phyloP scores from a whole-genome alignment of 2,797 vertebrate genomes.

The Periophthalmus magnuspinnatus region DNA sequence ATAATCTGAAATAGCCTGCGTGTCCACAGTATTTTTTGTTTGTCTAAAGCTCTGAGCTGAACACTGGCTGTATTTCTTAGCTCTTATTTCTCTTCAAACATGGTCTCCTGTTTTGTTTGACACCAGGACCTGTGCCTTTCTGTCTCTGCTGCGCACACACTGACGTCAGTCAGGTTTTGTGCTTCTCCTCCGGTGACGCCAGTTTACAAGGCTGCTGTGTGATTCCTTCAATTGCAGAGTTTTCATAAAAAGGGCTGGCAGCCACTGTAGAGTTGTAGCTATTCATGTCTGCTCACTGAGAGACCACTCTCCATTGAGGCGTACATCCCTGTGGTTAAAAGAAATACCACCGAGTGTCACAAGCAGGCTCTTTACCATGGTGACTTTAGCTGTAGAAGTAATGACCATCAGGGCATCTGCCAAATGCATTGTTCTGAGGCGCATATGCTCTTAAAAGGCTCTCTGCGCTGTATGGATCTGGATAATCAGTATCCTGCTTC shows the following conservation, averaged over 20 bases:
- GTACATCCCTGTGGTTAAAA: slow-evolving; percentile 38
- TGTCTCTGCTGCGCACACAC: slow-evolving; percentile 23
- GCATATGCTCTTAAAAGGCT: slow-evolving; percentile 18
- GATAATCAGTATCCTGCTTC: not conserved
- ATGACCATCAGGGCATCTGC: slow-evolving; percentile 35
- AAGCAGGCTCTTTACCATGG: slow-evolving; percentile 64
- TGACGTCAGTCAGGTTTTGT: slow-evolving; percentile 60
- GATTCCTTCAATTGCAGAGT: slow-evolving; percentile 53
- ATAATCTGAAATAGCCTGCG: not conserved
- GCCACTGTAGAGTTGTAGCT: slow-evolving; percentile 49
- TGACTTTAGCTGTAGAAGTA: slow-evolving; percentile 67
- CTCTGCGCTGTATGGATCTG: slow-evolving; percentile 13
- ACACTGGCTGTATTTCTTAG: slow-evolving; percentile 4
- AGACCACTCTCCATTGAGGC: slow-evolving; percentile 59
- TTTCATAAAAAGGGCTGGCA: slow-evolving; percentile 62
- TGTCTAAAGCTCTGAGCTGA: slow-evolving; percentile 15
- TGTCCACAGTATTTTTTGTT: not conserved
- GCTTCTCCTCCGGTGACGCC: slow-evolving; percentile 47
- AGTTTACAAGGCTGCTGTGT: slow-evolving; percentile 57
- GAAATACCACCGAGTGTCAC: slow-evolving; percentile 36
- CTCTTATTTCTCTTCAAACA: slow-evolving; percentile 7
- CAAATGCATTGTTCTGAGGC: slow-evolving; percentile 38
- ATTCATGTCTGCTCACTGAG: slow-evolving; percentile 53
- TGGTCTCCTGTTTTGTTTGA: slow-evolving; percentile 30
- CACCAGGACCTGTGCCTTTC: slow-evolving; percentile 13